A percentile compares a stretch with the other conserved stretches of the same genome.
Evolutionary conservation across 2,888 invertebrate genomes (phyloP).

Genomic region (Ganaspis brasiliensis): DNA sequence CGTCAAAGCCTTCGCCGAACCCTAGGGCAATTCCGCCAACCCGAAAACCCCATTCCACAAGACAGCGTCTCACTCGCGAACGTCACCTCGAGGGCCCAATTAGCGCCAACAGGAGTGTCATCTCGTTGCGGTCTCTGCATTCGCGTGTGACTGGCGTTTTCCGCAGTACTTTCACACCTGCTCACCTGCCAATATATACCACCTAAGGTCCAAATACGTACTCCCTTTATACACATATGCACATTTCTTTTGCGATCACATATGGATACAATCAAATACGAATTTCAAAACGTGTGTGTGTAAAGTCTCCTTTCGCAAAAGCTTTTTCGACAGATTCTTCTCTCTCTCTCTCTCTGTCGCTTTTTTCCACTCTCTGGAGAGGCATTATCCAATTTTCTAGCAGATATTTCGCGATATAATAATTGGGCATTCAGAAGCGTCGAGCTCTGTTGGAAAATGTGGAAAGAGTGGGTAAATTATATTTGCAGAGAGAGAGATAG

Average conservation of each 20-base stretch:
- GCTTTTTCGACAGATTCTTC: conserved; percentile 51
- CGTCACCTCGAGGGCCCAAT: conserved; percentile 80
- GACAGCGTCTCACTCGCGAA: conserved; percentile 65
- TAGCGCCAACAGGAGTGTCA: conserved; percentile 79
- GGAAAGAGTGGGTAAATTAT: conserved; percentile 68
- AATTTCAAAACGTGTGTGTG: not conserved
- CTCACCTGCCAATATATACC: conserved; percentile 54
- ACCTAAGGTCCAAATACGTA: conserved; percentile 9
- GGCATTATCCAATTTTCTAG: conserved; percentile 76
- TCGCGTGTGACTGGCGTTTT: conserved; percentile 76
- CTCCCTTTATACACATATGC: not conserved
- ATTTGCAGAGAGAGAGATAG: conserved; percentile 54
- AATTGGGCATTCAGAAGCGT: conserved; percentile 75
- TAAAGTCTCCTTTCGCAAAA: conserved; percentile 71
- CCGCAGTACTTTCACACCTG: conserved; percentile 64
- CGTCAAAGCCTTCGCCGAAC: conserved; percentile 28
- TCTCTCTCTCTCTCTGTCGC: conserved; percentile 49
- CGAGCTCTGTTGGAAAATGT: conserved; percentile 49
- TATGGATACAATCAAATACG: too few relatives aligned
- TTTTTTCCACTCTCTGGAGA: conserved; percentile 50
- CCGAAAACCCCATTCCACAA: conserved; percentile 63
- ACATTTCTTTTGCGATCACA: not conserved
- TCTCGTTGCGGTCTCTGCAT: conserved; percentile 77
- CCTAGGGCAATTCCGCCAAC: conserved; percentile 56
- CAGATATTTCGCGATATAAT: conserved; percentile 75